Conservation (phyloP, 2,797 vertebrate genomes). For the Acanthopagrus latus region DNA sequence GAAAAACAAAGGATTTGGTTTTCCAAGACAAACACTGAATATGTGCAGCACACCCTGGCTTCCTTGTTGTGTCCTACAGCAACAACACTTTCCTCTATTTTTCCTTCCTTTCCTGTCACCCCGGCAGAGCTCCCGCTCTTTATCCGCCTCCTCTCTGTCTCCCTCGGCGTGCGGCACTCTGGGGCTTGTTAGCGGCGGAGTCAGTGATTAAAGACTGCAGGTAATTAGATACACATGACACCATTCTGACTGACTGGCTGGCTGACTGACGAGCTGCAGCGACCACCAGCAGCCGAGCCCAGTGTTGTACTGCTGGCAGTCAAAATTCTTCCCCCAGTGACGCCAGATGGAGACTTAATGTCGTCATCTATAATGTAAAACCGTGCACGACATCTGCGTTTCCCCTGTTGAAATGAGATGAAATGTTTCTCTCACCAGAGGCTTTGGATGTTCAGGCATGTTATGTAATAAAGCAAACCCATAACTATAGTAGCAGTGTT, state of each 20-base stretch:
- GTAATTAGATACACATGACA: constrained; percentile 78
- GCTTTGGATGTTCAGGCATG: background rate
- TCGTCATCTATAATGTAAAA: background rate
- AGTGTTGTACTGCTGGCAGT: constrained; percentile 4
- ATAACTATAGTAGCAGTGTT: background rate
- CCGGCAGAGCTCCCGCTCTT: constrained; percentile 8
- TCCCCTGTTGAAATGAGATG: background rate
- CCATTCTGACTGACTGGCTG: constrained; percentile 64
- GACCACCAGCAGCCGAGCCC: background rate
- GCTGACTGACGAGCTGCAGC: constrained; percentile 50
- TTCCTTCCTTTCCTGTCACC: background rate
- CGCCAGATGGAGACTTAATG: constrained; percentile 3
- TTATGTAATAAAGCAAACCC: background rate
- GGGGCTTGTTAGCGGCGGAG: constrained; percentile 65
- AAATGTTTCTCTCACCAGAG: background rate
- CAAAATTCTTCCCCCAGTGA: too few relatives aligned
- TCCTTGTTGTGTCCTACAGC: background rate
- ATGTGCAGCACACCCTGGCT: background rate
- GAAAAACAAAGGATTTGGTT: background rate
- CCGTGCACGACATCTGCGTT: background rate
- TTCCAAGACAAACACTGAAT: background rate
- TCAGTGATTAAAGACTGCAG: constrained; percentile 74
- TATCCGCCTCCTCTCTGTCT: constrained; percentile 23
- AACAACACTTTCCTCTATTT: background rate
- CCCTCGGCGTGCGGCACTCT: constrained; percentile 36